Percentiles rank a stretch among this genome's conserved stretches.
phyloP scores from a whole-genome alignment of 2,888 invertebrate species.

The Baronia brevicornis region DNA sequence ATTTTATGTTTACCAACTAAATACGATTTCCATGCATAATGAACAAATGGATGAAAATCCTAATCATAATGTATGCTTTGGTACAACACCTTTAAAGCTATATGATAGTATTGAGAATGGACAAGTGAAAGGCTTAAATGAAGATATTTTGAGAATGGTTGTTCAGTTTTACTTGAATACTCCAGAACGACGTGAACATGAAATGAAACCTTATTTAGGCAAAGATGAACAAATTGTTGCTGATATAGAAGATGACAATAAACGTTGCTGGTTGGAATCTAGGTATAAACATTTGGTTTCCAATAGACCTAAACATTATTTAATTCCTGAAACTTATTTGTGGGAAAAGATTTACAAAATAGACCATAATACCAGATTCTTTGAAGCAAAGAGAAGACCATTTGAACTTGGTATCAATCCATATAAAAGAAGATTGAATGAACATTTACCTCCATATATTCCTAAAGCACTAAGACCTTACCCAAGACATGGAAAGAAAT shows the following conservation, averaged over 20 bases:
- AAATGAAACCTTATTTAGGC: conserved; percentile 85
- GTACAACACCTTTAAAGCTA: conserved; percentile 81
- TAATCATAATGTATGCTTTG: conserved; percentile 87
- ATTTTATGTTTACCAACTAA: conserved; percentile 93
- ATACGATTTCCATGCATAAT: conserved; percentile 83
- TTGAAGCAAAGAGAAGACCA: conserved; percentile 81
- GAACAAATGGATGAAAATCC: conserved; percentile 79
- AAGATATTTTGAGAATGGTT: conserved; percentile 82
- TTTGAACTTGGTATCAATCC: conserved; percentile 80
- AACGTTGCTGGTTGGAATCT: conserved; percentile 81
- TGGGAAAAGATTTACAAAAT: conserved; percentile 92
- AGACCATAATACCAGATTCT: conserved; percentile 78
- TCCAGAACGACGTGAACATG: conserved; percentile 76
- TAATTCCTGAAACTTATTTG: conserved; percentile 81
- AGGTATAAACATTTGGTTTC: conserved; percentile 81
- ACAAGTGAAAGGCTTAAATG: conserved; percentile 86
- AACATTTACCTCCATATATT: conserved; percentile 80
- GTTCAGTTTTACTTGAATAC: conserved; percentile 83
- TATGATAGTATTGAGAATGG: conserved; percentile 84
- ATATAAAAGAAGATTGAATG: conserved; percentile 78
- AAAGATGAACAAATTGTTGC: conserved; percentile 74
- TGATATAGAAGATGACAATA: conserved; percentile 81
- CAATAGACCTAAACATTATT: conserved; percentile 78
- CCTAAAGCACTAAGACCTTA: conserved; percentile 79
- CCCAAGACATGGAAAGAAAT: conserved; percentile 77